Conservation (phyloP, 2,888 invertebrate species). For the Yponomeuta sedellus region DNA sequence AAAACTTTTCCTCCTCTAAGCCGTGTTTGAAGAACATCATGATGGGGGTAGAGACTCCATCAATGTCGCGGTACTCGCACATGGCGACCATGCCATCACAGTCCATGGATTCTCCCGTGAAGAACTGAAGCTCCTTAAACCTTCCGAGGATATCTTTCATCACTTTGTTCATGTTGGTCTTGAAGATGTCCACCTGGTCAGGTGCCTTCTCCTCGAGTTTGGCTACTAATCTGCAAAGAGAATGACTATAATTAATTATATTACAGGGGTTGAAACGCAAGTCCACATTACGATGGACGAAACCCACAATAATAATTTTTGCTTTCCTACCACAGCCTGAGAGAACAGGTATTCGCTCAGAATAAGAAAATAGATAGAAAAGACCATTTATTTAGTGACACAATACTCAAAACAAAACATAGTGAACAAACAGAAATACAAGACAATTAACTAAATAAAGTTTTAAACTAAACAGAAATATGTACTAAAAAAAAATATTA, state of each 20-base stretch:
- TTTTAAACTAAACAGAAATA: too few relatives aligned
- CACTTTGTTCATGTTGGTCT: slow-evolving; percentile 93
- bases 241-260: slow-evolving; percentile 20
- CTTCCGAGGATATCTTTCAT: slow-evolving; percentile 94
- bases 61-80: slow-evolving; percentile 93
- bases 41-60: slow-evolving; percentile 88
- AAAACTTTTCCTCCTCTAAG: slow-evolving; percentile 95
- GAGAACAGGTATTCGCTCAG: too few relatives aligned
- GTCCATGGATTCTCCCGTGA: slow-evolving; percentile 94
- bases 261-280: too few relatives aligned
- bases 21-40: slow-evolving; percentile 98
- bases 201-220: slow-evolving; percentile 88
- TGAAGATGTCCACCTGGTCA: slow-evolving; percentile 91
- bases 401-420: too few relatives aligned
- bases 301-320: too few relatives aligned
- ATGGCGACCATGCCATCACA: slow-evolving; percentile 96
- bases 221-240: slow-evolving; percentile 81
- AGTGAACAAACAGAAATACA: too few relatives aligned
- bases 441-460: too few relatives aligned
- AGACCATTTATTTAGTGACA: too few relatives aligned
- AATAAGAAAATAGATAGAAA: too few relatives aligned
- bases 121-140: slow-evolving; percentile 95
- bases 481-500: too few relatives aligned
- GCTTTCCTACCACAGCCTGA: too few relatives aligned
- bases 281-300: too few relatives aligned